phyloP scores from a whole-genome alignment of 1,140 invertebrate genomes.

The Ostrea denselamellosa region DNA sequence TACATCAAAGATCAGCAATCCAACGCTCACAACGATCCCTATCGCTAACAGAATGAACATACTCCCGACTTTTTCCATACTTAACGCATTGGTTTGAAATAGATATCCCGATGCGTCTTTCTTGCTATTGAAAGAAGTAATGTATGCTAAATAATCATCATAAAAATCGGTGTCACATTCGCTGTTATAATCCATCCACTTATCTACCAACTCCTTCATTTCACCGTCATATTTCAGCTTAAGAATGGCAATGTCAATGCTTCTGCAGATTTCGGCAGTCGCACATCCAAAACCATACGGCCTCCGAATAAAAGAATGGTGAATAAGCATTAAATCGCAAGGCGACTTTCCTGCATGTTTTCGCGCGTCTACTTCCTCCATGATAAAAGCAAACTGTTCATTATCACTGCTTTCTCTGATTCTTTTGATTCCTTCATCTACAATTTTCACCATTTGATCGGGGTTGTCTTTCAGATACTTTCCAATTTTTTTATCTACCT shows the following conservation, averaged over 20 bases:
- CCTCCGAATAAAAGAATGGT: neutral
- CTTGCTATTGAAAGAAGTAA: neutral
- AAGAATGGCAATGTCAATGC: constrained; percentile 43
- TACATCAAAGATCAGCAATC: constrained; percentile 34
- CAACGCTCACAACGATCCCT: constrained; percentile 31
- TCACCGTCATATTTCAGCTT: constrained; percentile 29
- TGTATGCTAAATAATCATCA: neutral
- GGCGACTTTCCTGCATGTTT: neutral
- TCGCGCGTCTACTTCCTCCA: constrained; percentile 1
- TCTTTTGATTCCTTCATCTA: constrained; percentile 11
- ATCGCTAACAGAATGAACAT: constrained; percentile 24
- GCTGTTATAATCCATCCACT: constrained; percentile 1
- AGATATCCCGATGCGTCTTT: neutral
- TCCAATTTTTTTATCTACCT: constrained; percentile 35
- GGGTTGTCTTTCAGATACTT: constrained; percentile 15
- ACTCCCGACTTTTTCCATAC: constrained; percentile 35
- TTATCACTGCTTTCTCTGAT: neutral
- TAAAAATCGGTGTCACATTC: constrained; percentile 23
- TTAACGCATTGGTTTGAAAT: neutral
- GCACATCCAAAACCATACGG: constrained; percentile 40
- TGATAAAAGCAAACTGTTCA: constrained; percentile 42
- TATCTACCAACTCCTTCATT: constrained; percentile 1
- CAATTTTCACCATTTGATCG: neutral
- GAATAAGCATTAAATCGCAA: constrained; percentile 42
- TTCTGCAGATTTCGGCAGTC: constrained; percentile 1